Percentiles rank a stretch among this genome's conserved stretches.
These are phyloP conservation scores for Cercocebus atys DNA, from an alignment of 2,113 vertebrate genomes.

Conservation along the genomic window DNA sequence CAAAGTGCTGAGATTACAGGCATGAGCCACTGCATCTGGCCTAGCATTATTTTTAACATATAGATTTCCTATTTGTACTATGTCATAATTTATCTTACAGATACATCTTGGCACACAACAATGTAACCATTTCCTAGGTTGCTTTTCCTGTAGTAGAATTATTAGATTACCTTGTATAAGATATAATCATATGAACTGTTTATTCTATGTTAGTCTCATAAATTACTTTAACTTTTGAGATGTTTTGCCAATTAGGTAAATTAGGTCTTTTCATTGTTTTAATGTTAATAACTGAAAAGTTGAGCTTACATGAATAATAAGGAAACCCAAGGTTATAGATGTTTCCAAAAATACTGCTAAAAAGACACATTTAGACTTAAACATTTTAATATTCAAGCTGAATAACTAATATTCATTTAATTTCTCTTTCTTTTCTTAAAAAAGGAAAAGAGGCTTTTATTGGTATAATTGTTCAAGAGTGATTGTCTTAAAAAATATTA, in stretches of 20 bases:
- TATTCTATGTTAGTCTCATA: not conserved
- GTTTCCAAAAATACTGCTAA: not conserved
- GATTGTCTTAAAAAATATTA: not conserved
- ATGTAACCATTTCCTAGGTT: not conserved
- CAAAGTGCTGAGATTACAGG: too few species aligned
- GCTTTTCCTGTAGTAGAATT: not conserved
- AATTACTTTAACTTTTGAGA: not conserved
- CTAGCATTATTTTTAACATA: not conserved
- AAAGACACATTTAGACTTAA: not conserved
- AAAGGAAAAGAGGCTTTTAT: not conserved
- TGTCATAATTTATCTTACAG: not conserved
- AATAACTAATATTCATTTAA: not conserved
- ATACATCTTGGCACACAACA: not conserved
- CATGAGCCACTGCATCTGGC: too few species aligned
- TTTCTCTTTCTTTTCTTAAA: not conserved
- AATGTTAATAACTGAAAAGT: not conserved
- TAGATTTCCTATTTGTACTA: not conserved
- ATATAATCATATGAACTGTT: not conserved
- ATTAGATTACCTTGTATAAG: not conserved
- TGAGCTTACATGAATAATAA: not conserved
- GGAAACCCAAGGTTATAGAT: not conserved
- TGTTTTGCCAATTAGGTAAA: not conserved
- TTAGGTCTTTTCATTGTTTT: not conserved
- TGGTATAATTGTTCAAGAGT: not conserved
- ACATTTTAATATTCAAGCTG: not conserved